Evolutionary conservation across 2,113 vertebrate genomes (phyloP).

Genomic region (Nothocercus nigrocapillus): DNA sequence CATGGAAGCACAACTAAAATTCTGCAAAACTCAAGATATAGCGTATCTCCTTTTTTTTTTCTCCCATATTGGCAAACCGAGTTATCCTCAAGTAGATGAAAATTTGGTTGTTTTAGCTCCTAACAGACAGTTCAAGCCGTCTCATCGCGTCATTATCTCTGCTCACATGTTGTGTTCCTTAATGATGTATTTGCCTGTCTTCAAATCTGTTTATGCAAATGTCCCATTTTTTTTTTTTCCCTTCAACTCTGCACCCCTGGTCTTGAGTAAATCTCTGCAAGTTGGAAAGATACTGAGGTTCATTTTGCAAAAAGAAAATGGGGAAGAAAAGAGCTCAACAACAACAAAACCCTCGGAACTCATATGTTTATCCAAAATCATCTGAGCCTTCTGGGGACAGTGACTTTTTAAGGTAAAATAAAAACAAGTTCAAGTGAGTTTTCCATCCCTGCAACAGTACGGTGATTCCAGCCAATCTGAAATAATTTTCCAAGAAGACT

Average conservation of each 20-base stretch:
- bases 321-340: background rate
- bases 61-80: background rate
- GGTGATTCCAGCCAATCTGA: constrained; percentile 63
- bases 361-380: constrained; percentile 63
- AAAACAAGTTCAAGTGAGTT: constrained; percentile 74
- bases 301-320: background rate
- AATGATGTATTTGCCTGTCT: constrained; percentile 35
- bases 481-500: constrained; percentile 74
- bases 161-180: background rate
- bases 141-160: background rate
- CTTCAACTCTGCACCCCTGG: constrained; percentile 9
- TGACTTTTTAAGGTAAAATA: constrained; percentile 68
- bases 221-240: background rate
- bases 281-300: constrained; percentile 37
- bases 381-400: constrained; percentile 66
- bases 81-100: background rate
- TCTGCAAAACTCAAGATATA: background rate
- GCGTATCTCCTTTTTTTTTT: background rate
- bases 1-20: background rate
- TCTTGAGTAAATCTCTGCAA: constrained; percentile 49
- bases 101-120: background rate
- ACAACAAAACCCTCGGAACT: constrained; percentile 59
- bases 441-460: constrained; percentile 57
- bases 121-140: background rate
- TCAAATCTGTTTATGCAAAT: constrained; percentile 20